phyloP scores from a whole-genome alignment of 2,797 vertebrate species.

The Urocyon cinereoargenteus region DNA sequence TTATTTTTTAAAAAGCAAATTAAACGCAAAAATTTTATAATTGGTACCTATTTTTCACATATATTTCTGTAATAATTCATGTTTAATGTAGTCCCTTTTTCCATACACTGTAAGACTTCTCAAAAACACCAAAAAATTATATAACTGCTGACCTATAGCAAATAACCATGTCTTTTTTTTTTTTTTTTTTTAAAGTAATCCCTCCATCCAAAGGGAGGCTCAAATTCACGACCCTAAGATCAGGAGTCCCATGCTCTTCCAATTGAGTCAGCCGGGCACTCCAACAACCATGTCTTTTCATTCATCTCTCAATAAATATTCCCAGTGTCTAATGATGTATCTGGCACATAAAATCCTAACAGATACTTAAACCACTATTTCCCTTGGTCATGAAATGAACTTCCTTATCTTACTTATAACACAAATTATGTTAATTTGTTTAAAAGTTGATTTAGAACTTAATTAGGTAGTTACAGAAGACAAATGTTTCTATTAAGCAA shows the following conservation, averaged over 20 bases:
- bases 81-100: constrained; percentile 4
- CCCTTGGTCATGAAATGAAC: constrained; percentile 19
- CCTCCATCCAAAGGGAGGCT: too few relatives aligned
- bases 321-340: background rate
- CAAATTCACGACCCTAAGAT: too few relatives aligned
- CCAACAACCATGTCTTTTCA: background rate
- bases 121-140: background rate
- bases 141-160: background rate
- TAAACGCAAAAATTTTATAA: constrained; percentile 15
- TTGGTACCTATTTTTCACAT: background rate
- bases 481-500: background rate
- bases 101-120: background rate
- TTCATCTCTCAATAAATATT: background rate
- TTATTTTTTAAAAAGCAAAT: background rate
- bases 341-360: constrained; percentile 27
- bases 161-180: too few relatives aligned
- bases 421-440: constrained; percentile 5
- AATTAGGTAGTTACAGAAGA: background rate
- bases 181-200: too few relatives aligned
- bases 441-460: constrained; percentile 50
- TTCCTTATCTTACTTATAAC: background rate
- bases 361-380: constrained; percentile 29
- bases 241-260: background rate
- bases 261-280: background rate
- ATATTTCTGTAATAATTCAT: background rate